phyloP scores from a whole-genome alignment of 2,113 vertebrate genomes.

The Pollachius pollachius region DNA sequence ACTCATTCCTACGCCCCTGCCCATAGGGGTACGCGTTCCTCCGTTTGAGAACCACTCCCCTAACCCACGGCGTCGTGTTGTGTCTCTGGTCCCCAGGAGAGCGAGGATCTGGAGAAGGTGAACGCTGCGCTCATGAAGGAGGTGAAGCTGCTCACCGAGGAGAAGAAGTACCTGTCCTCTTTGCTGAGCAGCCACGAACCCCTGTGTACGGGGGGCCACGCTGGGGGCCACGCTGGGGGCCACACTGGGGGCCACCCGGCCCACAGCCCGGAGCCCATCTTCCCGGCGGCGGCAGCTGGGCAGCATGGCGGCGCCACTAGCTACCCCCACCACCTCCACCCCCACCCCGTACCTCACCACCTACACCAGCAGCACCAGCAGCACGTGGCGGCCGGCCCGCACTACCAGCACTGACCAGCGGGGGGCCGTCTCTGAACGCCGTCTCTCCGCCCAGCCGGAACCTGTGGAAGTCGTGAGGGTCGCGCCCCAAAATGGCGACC shows the following conservation, averaged over 20 bases:
- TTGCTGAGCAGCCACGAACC: conserved; percentile 91
- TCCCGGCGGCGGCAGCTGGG: conserved; percentile 35
- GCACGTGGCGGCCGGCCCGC: conserved; percentile 81
- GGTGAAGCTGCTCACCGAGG: conserved; percentile 90
- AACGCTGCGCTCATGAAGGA: conserved; percentile 90
- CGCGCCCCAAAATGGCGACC: no score
- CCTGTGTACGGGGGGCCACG: conserved; percentile 78
- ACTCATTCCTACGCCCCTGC: no score
- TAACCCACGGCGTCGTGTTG: conserved; percentile 2
- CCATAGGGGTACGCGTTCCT: no score
- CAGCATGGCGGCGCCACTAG: conserved; percentile 36
- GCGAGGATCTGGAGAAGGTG: conserved; percentile 91
- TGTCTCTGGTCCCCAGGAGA: conserved; percentile 78
- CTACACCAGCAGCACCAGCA: conserved; percentile 77
- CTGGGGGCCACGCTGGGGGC: conserved; percentile 35
- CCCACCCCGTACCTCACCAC: conserved; percentile 72
- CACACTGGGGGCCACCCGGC: conserved; percentile 50
- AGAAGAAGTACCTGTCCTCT: conserved; percentile 87
- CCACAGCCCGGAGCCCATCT: conserved; percentile 79
- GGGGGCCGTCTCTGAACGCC: conserved; percentile 48
- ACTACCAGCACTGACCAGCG: conserved; percentile 85
- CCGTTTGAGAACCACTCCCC: background rate
- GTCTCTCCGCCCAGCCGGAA: background rate
- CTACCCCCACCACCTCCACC: conserved; percentile 46
- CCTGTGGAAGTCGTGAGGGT: no score